Percentiles rank a stretch among this genome's conserved stretches.
phyloP scores from a whole-genome alignment of 1,140 invertebrate genomes.

The Caligus rogercresseyi region DNA sequence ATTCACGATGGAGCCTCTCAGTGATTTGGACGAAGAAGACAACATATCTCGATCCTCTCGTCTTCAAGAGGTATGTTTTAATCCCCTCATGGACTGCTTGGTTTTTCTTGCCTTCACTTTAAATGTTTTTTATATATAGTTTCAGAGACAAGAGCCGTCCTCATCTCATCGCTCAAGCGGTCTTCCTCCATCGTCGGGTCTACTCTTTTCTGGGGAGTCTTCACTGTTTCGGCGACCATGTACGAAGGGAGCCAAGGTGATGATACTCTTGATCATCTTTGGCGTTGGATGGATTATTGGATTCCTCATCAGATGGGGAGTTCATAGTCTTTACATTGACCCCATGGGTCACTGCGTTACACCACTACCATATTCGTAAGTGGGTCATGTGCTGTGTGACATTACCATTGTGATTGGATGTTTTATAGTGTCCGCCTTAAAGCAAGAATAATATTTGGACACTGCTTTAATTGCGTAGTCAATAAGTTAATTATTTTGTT shows the following conservation, averaged over 20 bases:
- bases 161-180: too few relatives aligned
- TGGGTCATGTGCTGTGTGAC: too few relatives aligned
- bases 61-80: not conserved
- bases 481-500: too few relatives aligned
- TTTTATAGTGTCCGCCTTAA: too few relatives aligned
- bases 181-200: too few relatives aligned
- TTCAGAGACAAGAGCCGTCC: not conserved
- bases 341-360: conserved; percentile 13
- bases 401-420: too few relatives aligned
- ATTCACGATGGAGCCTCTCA: not conserved
- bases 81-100: too few relatives aligned
- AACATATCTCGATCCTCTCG: not conserved
- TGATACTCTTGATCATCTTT: conserved; percentile 1
- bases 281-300: conserved; percentile 7
- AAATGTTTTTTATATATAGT: too few relatives aligned
- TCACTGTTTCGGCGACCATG: not conserved
- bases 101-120: too few relatives aligned
- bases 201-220: not conserved
- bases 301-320: conserved; percentile 4
- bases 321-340: conserved; percentile 5
- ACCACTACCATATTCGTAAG: conserved; percentile 7
- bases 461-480: too few relatives aligned
- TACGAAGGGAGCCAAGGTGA: not conserved
- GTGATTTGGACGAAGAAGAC: not conserved
- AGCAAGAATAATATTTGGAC: too few relatives aligned